A percentile compares a stretch with the other conserved stretches of the same genome.
These are phyloP conservation scores for Pammene aurita DNA, from an alignment of 2,888 invertebrate genomes.

Conservation along the genomic window DNA sequence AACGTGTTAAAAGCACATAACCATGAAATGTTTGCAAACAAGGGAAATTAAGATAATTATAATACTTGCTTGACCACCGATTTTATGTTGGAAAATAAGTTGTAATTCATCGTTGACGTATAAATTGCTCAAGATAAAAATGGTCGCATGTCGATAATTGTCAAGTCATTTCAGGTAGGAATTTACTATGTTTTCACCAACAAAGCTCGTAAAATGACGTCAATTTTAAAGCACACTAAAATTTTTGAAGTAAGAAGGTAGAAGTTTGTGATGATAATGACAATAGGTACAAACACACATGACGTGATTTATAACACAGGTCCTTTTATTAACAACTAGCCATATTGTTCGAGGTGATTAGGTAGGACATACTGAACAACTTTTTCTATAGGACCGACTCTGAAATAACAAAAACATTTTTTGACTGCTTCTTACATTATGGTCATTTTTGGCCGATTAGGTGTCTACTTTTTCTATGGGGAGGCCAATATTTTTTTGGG, in stretches of 20 bases:
- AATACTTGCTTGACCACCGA: conserved; percentile 33
- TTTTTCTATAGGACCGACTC: too few species aligned
- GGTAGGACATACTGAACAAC: too few species aligned
- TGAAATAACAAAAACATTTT: too few species aligned
- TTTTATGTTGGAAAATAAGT: conserved; percentile 34
- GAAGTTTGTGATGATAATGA: too few species aligned
- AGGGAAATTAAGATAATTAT: conserved; percentile 43
- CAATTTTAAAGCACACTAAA: neutral
- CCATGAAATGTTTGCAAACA: conserved; percentile 45
- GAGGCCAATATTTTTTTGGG: too few species aligned
- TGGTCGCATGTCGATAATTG: conserved; percentile 10
- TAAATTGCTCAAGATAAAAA: conserved; percentile 24
- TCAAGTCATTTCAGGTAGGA: neutral
- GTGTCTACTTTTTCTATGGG: too few species aligned
- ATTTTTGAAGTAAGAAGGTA: neutral
- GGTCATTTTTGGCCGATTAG: too few species aligned
- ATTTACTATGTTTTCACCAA: neutral
- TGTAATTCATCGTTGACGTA: conserved; percentile 26
- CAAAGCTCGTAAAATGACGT: neutral
- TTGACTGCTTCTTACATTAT: too few species aligned
- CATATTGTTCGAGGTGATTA: too few species aligned
- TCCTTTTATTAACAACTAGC: too few species aligned
- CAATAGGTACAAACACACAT: too few species aligned
- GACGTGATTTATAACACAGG: too few species aligned
- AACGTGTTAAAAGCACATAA: conserved; percentile 49